Evolutionary conservation across 2,888 invertebrate species (phyloP).

Genomic region (Tortrix viridana): DNA sequence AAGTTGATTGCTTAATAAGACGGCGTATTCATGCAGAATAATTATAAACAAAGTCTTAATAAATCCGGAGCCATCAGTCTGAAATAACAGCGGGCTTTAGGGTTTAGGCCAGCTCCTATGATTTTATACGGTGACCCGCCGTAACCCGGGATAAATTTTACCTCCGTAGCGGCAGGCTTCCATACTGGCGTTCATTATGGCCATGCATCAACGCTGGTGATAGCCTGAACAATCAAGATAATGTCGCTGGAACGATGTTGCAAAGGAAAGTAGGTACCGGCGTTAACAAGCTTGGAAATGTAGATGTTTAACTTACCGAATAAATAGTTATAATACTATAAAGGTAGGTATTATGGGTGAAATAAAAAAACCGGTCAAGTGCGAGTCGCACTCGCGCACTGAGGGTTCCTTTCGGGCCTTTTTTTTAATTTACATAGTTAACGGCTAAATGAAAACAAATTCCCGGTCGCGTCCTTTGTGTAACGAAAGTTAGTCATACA

Average conservation of each 20-base stretch:
- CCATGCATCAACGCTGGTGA: constrained; percentile 49
- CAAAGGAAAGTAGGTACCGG: background rate
- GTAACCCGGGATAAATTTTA: constrained; percentile 47
- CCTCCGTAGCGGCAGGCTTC: constrained; percentile 31
- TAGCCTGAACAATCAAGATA: constrained; percentile 39
- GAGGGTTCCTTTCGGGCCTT: no score
- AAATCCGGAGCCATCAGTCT: constrained; percentile 28
- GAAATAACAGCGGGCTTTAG: constrained; percentile 25
- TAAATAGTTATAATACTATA: no score
- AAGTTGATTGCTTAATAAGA: background rate
- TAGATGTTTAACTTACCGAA: constrained; percentile 1
- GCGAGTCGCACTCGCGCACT: no score
- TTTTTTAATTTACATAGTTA: no score
- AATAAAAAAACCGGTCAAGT: no score
- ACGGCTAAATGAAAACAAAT: no score
- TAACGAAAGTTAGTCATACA: no score
- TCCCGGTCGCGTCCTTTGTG: no score
- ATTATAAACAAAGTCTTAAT: constrained; percentile 34
- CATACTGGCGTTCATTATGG: constrained; percentile 42
- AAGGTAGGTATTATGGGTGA: no score
- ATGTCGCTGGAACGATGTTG: constrained; percentile 12
- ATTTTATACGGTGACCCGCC: constrained; percentile 44
- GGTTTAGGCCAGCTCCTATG: constrained; percentile 33
- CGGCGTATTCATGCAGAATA: background rate
- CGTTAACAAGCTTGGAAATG: background rate